Conservation (phyloP, 2,113 vertebrate species). For the Ibidorhyncha struthersii region DNA sequence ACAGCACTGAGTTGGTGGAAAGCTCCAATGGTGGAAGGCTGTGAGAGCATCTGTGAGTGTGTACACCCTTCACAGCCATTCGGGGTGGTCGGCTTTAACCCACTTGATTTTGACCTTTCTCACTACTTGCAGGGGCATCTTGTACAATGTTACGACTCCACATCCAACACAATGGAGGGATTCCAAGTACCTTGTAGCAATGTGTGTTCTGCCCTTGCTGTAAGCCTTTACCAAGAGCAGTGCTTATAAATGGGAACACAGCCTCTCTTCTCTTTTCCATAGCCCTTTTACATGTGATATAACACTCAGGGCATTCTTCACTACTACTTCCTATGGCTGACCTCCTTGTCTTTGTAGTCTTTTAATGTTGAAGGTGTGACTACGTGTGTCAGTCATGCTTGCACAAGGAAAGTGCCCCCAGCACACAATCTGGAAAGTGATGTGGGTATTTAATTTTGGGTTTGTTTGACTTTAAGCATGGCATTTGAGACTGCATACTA, state of each 20-base stretch:
- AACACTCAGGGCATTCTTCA: background rate
- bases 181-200: background rate
- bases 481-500: background rate
- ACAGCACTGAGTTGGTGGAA: background rate
- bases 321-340: background rate
- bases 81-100: background rate
- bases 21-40: background rate
- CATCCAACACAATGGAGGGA: background rate
- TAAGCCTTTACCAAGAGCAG: background rate
- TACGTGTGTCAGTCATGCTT: background rate
- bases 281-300: too few species aligned
- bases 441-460: background rate
- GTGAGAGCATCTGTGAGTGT: background rate
- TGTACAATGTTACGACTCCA: background rate
- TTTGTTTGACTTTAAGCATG: background rate
- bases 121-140: background rate
- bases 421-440: background rate
- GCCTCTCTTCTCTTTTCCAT: background rate
- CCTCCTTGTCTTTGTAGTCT: background rate
- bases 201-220: background rate
- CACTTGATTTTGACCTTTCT: background rate
- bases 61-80: too few species aligned
- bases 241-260: background rate
- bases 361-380: too few species aligned
- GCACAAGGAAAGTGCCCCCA: background rate